Percentiles rank a stretch among this genome's conserved stretches.
Evolutionary conservation across 1,140 invertebrate species (phyloP).

Genomic region (Microplitis demolitor): DNA sequence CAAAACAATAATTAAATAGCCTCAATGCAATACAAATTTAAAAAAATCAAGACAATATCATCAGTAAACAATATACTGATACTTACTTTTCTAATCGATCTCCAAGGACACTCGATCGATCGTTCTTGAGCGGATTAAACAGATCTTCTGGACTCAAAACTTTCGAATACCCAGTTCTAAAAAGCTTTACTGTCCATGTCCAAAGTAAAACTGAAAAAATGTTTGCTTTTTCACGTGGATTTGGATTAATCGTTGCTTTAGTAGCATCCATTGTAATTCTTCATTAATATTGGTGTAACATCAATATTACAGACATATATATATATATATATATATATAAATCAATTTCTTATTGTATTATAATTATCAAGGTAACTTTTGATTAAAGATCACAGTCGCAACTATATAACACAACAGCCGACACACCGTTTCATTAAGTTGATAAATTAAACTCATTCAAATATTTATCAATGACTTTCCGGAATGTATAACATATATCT

Average conservation of each 20-base stretch:
- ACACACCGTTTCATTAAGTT: too few relatives aligned
- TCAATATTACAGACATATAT: too few relatives aligned
- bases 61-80: too few relatives aligned
- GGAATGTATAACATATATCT: too few relatives aligned
- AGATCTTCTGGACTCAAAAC: constrained; percentile 64
- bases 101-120: constrained; percentile 58
- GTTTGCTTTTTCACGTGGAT: constrained; percentile 44
- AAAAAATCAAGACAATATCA: neutral
- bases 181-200: constrained; percentile 64
- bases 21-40: neutral
- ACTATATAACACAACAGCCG: neutral
- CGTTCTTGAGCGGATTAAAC: constrained; percentile 62
- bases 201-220: constrained; percentile 42
- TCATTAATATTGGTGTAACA: too few relatives aligned
- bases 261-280: constrained; percentile 39
- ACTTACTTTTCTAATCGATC: constrained; percentile 53
- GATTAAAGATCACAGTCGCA: too few relatives aligned
- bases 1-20: too few relatives aligned
- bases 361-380: too few relatives aligned
- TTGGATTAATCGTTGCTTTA: constrained; percentile 35
- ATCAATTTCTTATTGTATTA: too few relatives aligned
- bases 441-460: too few relatives aligned
- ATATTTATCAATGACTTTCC: too few relatives aligned
- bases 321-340: too few relatives aligned
- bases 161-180: constrained; percentile 64